phyloP scores from a whole-genome alignment of 2,888 invertebrate species.

The Sphinx pinastri region DNA sequence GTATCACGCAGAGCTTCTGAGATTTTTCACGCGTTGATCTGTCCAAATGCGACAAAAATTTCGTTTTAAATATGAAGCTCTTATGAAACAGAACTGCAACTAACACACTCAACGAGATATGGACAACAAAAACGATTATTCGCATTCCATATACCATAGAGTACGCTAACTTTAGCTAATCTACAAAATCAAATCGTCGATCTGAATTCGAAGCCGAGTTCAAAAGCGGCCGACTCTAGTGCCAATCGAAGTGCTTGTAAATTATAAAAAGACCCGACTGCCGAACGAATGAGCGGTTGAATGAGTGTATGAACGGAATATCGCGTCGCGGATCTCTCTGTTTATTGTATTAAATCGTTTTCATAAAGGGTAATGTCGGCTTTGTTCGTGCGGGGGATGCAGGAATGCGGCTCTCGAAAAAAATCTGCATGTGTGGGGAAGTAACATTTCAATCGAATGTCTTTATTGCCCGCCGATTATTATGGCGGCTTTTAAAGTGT shows the following conservation, averaged over 20 bases:
- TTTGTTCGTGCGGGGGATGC: constrained; percentile 69
- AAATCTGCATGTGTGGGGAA: constrained; percentile 28
- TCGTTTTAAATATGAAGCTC: no score
- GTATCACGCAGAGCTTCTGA: no score
- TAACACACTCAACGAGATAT: neutral
- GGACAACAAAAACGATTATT: neutral
- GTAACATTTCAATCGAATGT: constrained; percentile 28
- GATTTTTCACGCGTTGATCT: no score
- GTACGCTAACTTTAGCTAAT: constrained; percentile 20
- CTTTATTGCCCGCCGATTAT: constrained; percentile 36
- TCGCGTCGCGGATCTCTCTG: constrained; percentile 76
- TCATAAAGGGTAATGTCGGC: constrained; percentile 61
- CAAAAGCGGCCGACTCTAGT: constrained; percentile 74
- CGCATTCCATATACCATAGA: constrained; percentile 11
- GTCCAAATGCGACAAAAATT: no score
- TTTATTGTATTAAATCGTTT: constrained; percentile 65
- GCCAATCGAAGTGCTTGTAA: constrained; percentile 74
- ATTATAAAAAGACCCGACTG: constrained; percentile 53
- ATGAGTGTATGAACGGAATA: constrained; percentile 64
- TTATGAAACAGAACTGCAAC: neutral
- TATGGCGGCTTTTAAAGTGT: constrained; percentile 5
- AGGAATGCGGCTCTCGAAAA: constrained; percentile 50
- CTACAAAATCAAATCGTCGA: constrained; percentile 26
- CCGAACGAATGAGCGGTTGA: constrained; percentile 64
- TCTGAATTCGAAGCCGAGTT: constrained; percentile 36